Percentiles rank a stretch among this genome's conserved stretches.
These are phyloP conservation scores for Pachydiplax longipennis DNA, from an alignment of 2,888 invertebrate genomes.

Conservation along the genomic window DNA sequence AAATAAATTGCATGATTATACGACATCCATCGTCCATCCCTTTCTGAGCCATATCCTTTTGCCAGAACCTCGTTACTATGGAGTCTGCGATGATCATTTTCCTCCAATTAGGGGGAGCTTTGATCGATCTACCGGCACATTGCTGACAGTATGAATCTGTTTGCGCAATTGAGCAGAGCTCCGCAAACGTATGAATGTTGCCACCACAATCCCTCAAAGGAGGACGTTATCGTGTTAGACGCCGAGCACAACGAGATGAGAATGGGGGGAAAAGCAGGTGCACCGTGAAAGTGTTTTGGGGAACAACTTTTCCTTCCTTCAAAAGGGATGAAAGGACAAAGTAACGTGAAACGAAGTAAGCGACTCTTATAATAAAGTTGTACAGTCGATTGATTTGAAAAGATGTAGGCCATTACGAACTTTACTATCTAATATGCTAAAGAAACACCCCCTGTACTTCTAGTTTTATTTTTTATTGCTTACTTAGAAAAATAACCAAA, in stretches of 20 bases:
- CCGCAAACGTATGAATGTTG: slow-evolving; percentile 1
- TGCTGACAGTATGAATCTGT: slow-evolving; percentile 18
- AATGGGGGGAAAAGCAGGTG: background rate
- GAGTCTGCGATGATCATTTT: slow-evolving; percentile 17
- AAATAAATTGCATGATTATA: background rate
- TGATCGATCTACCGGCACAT: slow-evolving; percentile 20
- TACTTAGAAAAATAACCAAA: too few relatives aligned
- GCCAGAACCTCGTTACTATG: background rate
- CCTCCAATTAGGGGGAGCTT: slow-evolving; percentile 25
- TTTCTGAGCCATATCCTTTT: background rate
- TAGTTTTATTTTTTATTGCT: too few relatives aligned
- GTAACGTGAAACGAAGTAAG: background rate
- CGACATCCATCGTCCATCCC: background rate
- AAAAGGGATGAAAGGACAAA: background rate
- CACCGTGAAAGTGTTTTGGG: background rate
- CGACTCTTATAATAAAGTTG: too few relatives aligned
- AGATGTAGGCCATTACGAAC: too few relatives aligned
- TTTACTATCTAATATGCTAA: too few relatives aligned
- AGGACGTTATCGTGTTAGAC: background rate
- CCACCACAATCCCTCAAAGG: background rate
- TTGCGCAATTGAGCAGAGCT: background rate
- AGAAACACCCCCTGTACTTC: too few relatives aligned
- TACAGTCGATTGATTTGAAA: too few relatives aligned
- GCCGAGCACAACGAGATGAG: background rate
- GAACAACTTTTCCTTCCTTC: background rate